These are phyloP conservation scores for Lethenteron camtschaticum DNA, from an alignment of 2,113 vertebrate species.

Conservation along the genomic window DNA sequence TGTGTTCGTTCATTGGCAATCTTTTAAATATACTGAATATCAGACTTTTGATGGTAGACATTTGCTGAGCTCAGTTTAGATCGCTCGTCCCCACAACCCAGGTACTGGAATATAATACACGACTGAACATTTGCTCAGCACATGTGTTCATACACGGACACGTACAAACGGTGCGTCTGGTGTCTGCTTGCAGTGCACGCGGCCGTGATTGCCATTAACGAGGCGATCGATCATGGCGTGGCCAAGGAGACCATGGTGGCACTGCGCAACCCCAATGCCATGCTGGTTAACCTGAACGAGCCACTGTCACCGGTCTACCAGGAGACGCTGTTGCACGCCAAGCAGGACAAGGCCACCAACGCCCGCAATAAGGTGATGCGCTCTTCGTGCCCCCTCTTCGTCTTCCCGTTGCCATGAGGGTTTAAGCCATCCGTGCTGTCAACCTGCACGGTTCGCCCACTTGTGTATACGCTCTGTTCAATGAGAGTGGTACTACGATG, in stretches of 20 bases:
- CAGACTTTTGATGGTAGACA: too few relatives aligned
- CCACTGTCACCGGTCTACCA: conserved; percentile 38
- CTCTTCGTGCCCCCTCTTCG: neutral
- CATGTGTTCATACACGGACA: too few relatives aligned
- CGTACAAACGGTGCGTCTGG: neutral
- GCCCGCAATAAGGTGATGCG: conserved; percentile 58
- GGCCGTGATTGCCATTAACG: conserved; percentile 91
- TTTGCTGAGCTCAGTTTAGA: too few relatives aligned
- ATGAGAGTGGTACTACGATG: too few relatives aligned
- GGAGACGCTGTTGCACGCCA: conserved; percentile 50
- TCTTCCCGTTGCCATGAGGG: neutral
- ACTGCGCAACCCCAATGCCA: conserved; percentile 80
- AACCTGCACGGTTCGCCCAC: too few relatives aligned
- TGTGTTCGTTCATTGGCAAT: too few relatives aligned
- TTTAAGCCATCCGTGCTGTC: too few relatives aligned
- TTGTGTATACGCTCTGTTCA: too few relatives aligned
- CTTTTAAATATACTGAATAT: too few relatives aligned
- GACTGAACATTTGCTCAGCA: too few relatives aligned
- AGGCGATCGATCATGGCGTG: conserved; percentile 55
- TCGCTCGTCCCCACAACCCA: too few relatives aligned
- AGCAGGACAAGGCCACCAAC: conserved; percentile 55
- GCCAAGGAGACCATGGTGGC: conserved; percentile 47
- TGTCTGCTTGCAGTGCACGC: conserved; percentile 47
- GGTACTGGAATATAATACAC: too few relatives aligned
- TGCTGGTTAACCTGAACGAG: conserved; percentile 54